These are phyloP conservation scores for Marronus borbonicus DNA, from an alignment of 2,888 invertebrate genomes.

Conservation along the genomic window DNA sequence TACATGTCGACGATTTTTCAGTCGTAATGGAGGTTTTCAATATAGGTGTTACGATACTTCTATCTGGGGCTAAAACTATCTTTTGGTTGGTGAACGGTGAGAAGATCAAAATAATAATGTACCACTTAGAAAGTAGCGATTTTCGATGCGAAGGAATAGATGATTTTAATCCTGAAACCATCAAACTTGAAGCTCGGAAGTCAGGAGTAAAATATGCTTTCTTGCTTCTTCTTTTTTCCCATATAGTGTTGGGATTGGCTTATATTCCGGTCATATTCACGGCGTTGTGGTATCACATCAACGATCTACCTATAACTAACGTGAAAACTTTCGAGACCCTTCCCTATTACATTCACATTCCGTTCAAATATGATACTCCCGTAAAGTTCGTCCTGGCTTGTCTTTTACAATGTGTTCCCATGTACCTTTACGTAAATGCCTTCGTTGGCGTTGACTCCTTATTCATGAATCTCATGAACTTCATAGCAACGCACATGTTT, in stretches of 20 bases:
- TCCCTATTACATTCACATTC: constrained; percentile 56
- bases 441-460: constrained; percentile 65
- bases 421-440: constrained; percentile 64
- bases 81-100: constrained; percentile 61
- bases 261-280: constrained; percentile 61
- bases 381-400: constrained; percentile 62
- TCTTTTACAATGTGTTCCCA: constrained; percentile 64
- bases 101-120: constrained; percentile 58
- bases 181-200: constrained; percentile 58
- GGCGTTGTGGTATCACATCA: constrained; percentile 48
- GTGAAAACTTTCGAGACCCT: constrained; percentile 19
- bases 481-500: constrained; percentile 62
- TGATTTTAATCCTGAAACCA: constrained; percentile 57
- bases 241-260: constrained; percentile 60
- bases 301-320: constrained; percentile 22
- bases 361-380: constrained; percentile 63
- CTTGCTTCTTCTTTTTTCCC: constrained; percentile 60
- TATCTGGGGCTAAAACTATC: constrained; percentile 62
- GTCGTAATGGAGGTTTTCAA: constrained; percentile 62
- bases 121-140: constrained; percentile 57
- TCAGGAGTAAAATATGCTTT: constrained; percentile 59
- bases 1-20: constrained; percentile 54
- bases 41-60: constrained; percentile 61
- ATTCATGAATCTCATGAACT: constrained; percentile 67
- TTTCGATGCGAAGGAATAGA: constrained; percentile 58